Evolutionary conservation across 2,797 vertebrate species (phyloP).

Genomic region (Anniella stebbinsi): DNA sequence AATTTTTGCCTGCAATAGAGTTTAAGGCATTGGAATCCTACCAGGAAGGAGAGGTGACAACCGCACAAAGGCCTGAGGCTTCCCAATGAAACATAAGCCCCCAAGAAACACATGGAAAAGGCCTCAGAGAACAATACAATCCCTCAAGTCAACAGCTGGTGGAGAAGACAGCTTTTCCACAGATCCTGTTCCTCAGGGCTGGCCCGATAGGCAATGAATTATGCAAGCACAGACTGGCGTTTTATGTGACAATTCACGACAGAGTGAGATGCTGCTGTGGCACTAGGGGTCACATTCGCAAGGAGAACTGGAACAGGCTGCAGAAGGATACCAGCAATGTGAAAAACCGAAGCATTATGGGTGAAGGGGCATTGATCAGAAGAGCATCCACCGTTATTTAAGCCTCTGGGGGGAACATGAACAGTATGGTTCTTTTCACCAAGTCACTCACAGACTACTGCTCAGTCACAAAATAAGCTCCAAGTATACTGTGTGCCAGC

Average conservation of each 20-base stretch:
- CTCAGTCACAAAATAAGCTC: neutral
- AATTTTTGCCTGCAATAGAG: neutral
- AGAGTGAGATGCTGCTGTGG: neutral
- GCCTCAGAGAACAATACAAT: slow-evolving; percentile 31
- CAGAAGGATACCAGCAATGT: neutral
- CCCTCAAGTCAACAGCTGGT: slow-evolving; percentile 1
- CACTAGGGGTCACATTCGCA: neutral
- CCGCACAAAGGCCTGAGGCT: neutral
- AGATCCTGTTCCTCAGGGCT: neutral
- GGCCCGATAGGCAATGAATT: neutral
- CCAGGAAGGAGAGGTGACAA: neutral
- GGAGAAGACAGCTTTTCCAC: slow-evolving; percentile 2
- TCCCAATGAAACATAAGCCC: neutral
- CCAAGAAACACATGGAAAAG: neutral
- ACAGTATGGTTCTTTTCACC: neutral
- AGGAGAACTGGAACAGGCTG: neutral
- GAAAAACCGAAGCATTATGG: neutral
- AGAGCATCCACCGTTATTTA: neutral
- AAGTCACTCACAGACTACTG: slow-evolving; percentile 51
- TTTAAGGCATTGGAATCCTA: neutral
- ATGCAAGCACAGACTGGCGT: neutral
- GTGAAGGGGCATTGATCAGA: neutral
- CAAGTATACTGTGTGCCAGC: neutral
- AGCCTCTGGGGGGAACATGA: neutral
- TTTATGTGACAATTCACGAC: neutral